phyloP scores from a whole-genome alignment of 2,888 invertebrate genomes.

The Nephrocerus scutellatus region DNA sequence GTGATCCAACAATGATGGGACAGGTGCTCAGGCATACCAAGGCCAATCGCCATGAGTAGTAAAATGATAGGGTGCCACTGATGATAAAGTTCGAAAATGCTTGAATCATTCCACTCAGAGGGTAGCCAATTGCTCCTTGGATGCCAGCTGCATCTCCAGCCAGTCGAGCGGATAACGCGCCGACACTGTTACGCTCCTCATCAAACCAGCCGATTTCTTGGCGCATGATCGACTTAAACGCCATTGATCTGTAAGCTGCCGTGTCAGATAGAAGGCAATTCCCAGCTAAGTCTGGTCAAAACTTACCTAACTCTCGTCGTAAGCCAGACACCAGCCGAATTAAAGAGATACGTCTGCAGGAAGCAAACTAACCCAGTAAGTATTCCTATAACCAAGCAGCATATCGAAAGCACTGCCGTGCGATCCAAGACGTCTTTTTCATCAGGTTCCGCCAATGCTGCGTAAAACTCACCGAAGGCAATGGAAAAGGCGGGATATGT shows the following conservation, averaged over 20 bases:
- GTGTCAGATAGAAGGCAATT: not conserved
- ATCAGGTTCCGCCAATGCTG: constrained; percentile 58
- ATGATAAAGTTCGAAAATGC: constrained; percentile 59
- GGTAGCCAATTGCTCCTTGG: constrained; percentile 66
- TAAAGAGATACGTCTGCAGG: constrained; percentile 67
- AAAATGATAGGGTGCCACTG: constrained; percentile 57
- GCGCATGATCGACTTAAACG: constrained; percentile 60
- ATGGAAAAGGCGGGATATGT: constrained; percentile 70
- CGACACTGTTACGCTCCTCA: constrained; percentile 59
- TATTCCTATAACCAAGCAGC: constrained; percentile 60
- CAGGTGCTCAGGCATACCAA: constrained; percentile 60
- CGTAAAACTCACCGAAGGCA: constrained; percentile 70
- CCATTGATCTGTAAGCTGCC: constrained; percentile 28
- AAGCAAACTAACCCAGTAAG: constrained; percentile 61
- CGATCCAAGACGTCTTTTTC: constrained; percentile 52
- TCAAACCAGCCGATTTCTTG: constrained; percentile 75
- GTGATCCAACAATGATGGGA: constrained; percentile 62
- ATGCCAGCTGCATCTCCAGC: constrained; percentile 68
- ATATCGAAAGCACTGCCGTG: constrained; percentile 56
- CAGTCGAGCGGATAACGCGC: constrained; percentile 61
- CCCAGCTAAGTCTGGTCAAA: not conserved
- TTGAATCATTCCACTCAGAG: constrained; percentile 63
- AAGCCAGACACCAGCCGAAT: constrained; percentile 67
- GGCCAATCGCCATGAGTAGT: constrained; percentile 65
- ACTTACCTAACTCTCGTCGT: constrained; percentile 59